These are phyloP conservation scores for Clupea harengus DNA, from an alignment of 2,113 vertebrate species.

Conservation along the genomic window DNA sequence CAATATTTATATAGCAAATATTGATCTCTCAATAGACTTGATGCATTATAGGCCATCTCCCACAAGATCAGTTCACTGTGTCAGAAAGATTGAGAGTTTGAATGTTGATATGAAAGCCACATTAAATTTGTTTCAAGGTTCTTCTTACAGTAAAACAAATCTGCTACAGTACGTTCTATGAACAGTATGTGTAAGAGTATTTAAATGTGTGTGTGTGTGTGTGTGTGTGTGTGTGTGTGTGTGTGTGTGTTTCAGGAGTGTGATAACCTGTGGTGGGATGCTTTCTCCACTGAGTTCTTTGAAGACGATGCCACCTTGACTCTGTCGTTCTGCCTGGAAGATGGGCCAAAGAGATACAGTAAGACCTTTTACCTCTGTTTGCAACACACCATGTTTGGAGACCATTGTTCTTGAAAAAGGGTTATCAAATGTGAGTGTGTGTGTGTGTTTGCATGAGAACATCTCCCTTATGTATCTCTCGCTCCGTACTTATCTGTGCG, in stretches of 20 bases:
- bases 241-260: slow-evolving; percentile 80
- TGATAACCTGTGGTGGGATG: slow-evolving; percentile 99
- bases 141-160: neutral
- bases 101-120: neutral
- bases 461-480: neutral
- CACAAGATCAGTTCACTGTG: neutral
- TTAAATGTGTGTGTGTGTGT: neutral
- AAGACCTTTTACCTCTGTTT: slow-evolving; percentile 60
- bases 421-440: neutral
- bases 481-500: neutral
- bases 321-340: slow-evolving; percentile 98
- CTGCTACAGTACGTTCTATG: neutral
- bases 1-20: too few species aligned
- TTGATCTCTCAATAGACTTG: neutral
- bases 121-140: neutral
- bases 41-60: neutral
- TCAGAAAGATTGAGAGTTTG: neutral
- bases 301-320: slow-evolving; percentile 98
- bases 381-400: neutral
- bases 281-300: slow-evolving; percentile 98
- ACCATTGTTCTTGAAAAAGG: neutral
- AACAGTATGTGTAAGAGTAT: neutral
- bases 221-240: slow-evolving; percentile 75
- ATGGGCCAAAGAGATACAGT: slow-evolving; percentile 99
- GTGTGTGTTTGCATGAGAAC: neutral